Evolutionary conservation across 2,797 vertebrate genomes (phyloP), one percentile per base, ranked within the genome.

Genomic region (Cyclura pinguis): DNA sequence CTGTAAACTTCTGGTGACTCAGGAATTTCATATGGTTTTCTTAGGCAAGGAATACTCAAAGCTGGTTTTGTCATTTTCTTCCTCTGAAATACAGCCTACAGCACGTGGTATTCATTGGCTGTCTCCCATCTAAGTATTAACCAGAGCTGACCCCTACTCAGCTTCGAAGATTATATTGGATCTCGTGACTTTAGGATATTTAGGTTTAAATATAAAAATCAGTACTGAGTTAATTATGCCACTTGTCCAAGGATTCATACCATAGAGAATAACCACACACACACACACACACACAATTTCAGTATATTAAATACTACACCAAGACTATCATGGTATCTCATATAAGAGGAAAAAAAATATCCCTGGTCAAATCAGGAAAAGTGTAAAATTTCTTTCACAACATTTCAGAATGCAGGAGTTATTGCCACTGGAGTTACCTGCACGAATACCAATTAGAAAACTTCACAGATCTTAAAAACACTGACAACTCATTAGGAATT

Each of bases 371-470:
- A 93, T 86, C 20, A 87, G 29, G 92, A 94, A 55, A 38, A 91
- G 10, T 87, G 87, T 64, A 95, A 96, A 95, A 82, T 12, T 55
- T 85, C 87, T 95, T 96, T 96, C 93, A 95, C 55, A 96, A 93
- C 90, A 94, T 93, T 96, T 96, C 94, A 96, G 94, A 93, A 85
- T 80, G 59, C 2, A 93, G 77, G 80, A 83, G 85, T 87, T 95
- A 95, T 90, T 94, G 94, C 84, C 86, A 94, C 80, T 95, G 93
- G 92, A 95, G 90, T 80, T 90, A 95, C 85, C 91, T 94, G 85
- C 89, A 89, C 83, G 92, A 93, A 96, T 92, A 95, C n/a, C 90
- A 96, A 94, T 91, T 95, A 96, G 80, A 92, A 62, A 96, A 94
- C 88, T 92, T 95, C 92, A 95, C 72, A 94, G 88, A 95, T 95